phyloP scores from a whole-genome alignment of 2,888 invertebrate genomes.

The Pristionchus maxplancki region DNA sequence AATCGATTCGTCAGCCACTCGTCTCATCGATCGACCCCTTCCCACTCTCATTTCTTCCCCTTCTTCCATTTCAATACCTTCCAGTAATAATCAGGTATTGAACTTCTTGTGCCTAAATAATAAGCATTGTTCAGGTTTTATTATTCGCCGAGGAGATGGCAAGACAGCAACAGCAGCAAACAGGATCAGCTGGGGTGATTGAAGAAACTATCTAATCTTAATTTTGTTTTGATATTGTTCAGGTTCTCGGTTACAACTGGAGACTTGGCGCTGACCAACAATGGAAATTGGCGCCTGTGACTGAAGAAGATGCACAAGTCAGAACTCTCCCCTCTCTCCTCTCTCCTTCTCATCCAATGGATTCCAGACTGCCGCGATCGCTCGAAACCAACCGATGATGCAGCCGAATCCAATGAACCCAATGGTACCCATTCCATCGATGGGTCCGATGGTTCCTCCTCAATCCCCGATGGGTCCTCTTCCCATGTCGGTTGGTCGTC shows the following conservation, averaged over 20 bases:
- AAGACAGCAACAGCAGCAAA: background rate
- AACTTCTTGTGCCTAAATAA: background rate
- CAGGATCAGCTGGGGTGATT: background rate
- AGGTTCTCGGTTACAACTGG: slow-evolving; percentile 46
- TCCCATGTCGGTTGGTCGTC: background rate
- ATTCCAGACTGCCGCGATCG: background rate
- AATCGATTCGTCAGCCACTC: slow-evolving; percentile 24
- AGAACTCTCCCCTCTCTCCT: background rate
- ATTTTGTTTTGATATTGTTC: background rate
- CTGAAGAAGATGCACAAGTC: slow-evolving; percentile 40
- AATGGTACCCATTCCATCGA: background rate
- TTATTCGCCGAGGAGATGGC: slow-evolving; percentile 2
- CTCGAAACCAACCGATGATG: background rate
- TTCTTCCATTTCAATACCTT: background rate
- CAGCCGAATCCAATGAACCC: background rate
- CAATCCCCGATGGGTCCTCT: slow-evolving; percentile 17
- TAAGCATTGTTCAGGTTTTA: background rate
- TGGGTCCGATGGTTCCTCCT: background rate
- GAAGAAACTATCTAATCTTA: background rate
- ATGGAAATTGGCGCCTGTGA: slow-evolving; percentile 47
- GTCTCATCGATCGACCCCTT: background rate
- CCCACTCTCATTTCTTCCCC: background rate
- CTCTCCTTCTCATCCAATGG: background rate
- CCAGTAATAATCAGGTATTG: background rate
- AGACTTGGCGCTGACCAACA: slow-evolving; percentile 49